These are phyloP conservation scores for Zaprionus taronus DNA, from an alignment of 1,140 invertebrate genomes.

Conservation along the genomic window DNA sequence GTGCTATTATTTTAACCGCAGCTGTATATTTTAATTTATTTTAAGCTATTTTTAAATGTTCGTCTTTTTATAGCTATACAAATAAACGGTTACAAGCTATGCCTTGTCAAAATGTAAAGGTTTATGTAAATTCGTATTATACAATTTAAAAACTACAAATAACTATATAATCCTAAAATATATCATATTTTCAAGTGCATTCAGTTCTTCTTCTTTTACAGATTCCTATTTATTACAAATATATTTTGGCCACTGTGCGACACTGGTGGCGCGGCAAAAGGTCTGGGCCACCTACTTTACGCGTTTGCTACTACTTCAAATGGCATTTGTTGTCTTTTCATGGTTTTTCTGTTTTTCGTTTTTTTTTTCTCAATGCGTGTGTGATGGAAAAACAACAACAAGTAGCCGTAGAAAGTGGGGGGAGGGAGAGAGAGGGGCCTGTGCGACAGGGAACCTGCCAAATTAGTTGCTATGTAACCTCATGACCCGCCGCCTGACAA, in stretches of 20 bases:
- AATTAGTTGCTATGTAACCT: conserved; percentile 76
- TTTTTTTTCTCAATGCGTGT: conserved; percentile 36
- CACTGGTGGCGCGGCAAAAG: conserved; percentile 56
- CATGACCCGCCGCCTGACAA: conserved; percentile 70
- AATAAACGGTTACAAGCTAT: no score
- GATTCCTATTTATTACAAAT: background rate
- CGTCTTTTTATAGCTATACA: no score
- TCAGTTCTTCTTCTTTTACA: background rate
- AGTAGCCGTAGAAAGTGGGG: conserved; percentile 5
- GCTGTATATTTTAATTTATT: no score
- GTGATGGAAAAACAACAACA: conserved; percentile 67
- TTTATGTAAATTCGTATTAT: no score
- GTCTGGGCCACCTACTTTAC: conserved; percentile 81
- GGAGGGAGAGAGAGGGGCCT: background rate
- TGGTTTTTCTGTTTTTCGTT: conserved; percentile 41
- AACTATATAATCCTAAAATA: background rate
- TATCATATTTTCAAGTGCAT: background rate
- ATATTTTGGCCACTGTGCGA: conserved; percentile 41
- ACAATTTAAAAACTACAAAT: no score
- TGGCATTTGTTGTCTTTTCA: conserved; percentile 78
- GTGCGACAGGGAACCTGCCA: conserved; percentile 49
- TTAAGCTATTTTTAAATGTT: no score
- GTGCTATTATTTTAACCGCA: no score
- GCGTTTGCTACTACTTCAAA: conserved; percentile 81
- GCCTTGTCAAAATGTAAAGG: no score